phyloP scores from a whole-genome alignment of 2,888 invertebrate species.

The Lamellibrachia columna region DNA sequence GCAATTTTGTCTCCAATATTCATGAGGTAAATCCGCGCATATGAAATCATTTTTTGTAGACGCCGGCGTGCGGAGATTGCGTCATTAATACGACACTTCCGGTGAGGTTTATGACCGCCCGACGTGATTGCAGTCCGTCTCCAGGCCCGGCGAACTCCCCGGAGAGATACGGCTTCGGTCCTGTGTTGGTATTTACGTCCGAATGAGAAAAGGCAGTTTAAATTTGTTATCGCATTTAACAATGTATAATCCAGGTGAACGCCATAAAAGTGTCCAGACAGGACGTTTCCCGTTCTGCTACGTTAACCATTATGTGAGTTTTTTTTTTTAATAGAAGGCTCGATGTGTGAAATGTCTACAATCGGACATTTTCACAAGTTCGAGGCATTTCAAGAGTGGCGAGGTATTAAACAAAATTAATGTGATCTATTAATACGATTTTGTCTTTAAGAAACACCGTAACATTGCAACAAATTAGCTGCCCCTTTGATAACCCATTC shows the following conservation, averaged over 20 bases:
- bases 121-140: background rate
- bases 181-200: background rate
- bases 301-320: background rate
- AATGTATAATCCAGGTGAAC: background rate
- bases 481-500: background rate
- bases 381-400: too few species aligned
- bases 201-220: background rate
- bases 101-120: background rate
- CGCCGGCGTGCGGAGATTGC: background rate
- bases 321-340: background rate
- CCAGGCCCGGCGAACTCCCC: background rate
- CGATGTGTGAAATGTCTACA: background rate
- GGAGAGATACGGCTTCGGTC: background rate
- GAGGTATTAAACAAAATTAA: background rate
- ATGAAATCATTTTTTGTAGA: background rate
- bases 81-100: constrained; percentile 5
- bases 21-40: background rate
- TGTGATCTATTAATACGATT: background rate
- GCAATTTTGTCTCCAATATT: background rate
- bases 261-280: background rate
- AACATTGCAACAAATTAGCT: background rate
- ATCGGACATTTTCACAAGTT: too few species aligned
- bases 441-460: background rate
- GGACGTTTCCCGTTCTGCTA: background rate
- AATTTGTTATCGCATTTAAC: background rate